These are phyloP conservation scores for Motacilla tschutschensis DNA, from an alignment of 2,113 vertebrate genomes.

Conservation along the genomic window DNA sequence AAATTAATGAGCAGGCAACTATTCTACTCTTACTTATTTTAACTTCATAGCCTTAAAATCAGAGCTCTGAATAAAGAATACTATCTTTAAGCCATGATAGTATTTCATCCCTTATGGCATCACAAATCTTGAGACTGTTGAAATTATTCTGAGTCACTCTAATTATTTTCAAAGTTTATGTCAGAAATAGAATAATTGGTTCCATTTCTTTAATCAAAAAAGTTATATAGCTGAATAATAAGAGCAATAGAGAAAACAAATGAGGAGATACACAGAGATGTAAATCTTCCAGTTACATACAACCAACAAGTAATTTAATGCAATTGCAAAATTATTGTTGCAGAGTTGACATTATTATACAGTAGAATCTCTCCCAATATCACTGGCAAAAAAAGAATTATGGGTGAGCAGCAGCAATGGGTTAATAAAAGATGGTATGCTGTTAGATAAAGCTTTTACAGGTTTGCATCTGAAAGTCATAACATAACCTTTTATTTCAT, in stretches of 20 bases:
- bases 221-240: neutral
- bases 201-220: neutral
- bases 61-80: neutral
- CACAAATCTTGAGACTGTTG: neutral
- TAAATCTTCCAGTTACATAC: neutral
- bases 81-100: neutral
- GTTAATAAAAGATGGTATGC: constrained; percentile 61
- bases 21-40: neutral
- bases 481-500: constrained; percentile 74
- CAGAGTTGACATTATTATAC: neutral
- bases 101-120: neutral
- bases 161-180: neutral
- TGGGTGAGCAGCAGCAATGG: constrained; percentile 54
- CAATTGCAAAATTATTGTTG: constrained; percentile 3
- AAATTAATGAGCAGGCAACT: neutral
- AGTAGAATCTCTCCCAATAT: constrained; percentile 1
- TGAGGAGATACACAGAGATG: neutral
- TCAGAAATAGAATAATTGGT: constrained; percentile 8
- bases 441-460: constrained; percentile 70
- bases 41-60: neutral
- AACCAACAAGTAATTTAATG: neutral
- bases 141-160: neutral
- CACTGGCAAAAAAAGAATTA: neutral
- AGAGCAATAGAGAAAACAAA: neutral
- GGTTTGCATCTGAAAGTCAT: constrained; percentile 77